These are phyloP conservation scores for Stenodema calcarata DNA, from an alignment of 2,888 invertebrate species.

Conservation along the genomic window DNA sequence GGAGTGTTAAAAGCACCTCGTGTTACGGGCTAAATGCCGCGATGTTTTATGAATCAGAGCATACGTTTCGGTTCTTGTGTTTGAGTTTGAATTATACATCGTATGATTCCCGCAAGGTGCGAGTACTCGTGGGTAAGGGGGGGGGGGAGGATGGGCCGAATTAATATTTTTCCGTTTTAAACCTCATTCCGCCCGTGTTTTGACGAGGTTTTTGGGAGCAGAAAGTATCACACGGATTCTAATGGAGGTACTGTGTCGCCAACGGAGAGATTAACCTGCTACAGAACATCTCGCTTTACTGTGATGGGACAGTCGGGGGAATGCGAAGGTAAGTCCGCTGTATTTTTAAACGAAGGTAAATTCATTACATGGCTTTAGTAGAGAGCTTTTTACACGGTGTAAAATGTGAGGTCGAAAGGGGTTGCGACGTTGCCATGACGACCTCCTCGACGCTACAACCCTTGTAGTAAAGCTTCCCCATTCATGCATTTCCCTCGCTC, in stretches of 20 bases:
- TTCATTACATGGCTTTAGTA: conserved; percentile 42
- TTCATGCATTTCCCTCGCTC: conserved; percentile 4
- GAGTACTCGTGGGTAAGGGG: neutral
- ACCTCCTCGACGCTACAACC: conserved; percentile 43
- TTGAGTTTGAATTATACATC: conserved; percentile 34
- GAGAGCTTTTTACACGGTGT: conserved; percentile 44
- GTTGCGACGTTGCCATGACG: conserved; percentile 38
- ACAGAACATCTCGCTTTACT: conserved; percentile 37
- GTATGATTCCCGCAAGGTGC: neutral
- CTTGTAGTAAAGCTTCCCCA: conserved; percentile 33
- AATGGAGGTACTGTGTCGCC: conserved; percentile 46
- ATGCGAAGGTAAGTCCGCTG: neutral
- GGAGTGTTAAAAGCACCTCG: conserved; percentile 16
- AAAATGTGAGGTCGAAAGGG: conserved; percentile 34
- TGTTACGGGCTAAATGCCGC: conserved; percentile 5
- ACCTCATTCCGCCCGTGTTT: conserved; percentile 20
- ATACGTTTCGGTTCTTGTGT: conserved; percentile 5
- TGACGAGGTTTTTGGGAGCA: neutral
- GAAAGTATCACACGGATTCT: conserved; percentile 33
- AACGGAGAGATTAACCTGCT: conserved; percentile 33
- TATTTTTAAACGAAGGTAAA: conserved; percentile 47
- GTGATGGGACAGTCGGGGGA: neutral
- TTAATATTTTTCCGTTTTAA: conserved; percentile 4
- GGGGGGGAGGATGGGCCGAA: neutral
- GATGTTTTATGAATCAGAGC: conserved; percentile 22